Conservation (phyloP, 53 echinoderm and acorn worm species). For the Paracentrotus lividus region DNA sequence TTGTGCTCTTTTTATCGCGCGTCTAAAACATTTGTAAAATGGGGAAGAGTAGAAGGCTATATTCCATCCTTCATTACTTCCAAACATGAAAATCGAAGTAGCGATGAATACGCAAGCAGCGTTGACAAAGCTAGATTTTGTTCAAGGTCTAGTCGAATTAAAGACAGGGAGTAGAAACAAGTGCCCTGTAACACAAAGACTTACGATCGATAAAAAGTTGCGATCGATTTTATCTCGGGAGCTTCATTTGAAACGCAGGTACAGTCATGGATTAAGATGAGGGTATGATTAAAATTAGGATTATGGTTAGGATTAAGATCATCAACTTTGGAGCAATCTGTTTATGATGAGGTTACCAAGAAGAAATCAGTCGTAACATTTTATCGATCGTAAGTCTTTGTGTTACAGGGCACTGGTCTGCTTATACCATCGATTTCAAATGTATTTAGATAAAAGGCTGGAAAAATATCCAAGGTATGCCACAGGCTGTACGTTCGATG, state of each 20-base stretch:
- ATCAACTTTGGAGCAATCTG: too few species aligned
- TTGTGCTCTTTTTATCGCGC: neutral
- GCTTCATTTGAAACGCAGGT: too few species aligned
- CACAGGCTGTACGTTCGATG: neutral
- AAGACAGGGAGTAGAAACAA: conserved; percentile 12
- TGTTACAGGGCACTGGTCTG: conserved; percentile 26
- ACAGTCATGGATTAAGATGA: too few species aligned
- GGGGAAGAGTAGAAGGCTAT: neutral
- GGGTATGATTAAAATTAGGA: too few species aligned
- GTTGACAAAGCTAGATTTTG: neutral
- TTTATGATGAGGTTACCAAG: too few species aligned
- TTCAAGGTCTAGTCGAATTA: conserved; percentile 34
- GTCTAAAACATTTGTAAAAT: neutral
- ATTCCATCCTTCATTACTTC: neutral
- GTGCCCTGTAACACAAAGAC: too few species aligned
- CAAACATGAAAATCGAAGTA: conserved; percentile 15
- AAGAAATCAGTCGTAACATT: too few species aligned
- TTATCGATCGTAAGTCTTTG: too few species aligned
- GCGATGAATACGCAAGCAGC: neutral
- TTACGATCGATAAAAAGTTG: conserved; percentile 35
- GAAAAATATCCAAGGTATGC: conserved; percentile 6
- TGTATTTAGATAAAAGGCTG: neutral
- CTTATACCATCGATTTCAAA: conserved; percentile 25
- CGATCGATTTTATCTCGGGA: too few species aligned
- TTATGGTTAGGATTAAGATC: too few species aligned